Percentiles rank a stretch among this genome's conserved stretches.
Conservation (phyloP, 2,888 invertebrate genomes). For the Stictocephala bisonia region DNA sequence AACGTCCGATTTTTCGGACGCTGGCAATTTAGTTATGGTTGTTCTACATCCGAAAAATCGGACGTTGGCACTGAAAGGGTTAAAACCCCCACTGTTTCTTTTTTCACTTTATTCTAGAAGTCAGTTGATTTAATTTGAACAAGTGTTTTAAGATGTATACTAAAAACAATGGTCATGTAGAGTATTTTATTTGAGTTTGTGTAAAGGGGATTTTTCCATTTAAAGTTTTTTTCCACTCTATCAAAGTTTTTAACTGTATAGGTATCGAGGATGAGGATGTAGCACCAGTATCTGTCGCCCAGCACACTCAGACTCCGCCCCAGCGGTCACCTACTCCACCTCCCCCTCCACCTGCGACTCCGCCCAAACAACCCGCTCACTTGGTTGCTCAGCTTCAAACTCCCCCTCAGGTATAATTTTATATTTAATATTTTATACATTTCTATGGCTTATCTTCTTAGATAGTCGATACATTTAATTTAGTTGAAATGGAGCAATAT, state of each 20-base stretch:
- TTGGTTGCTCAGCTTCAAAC: constrained; percentile 61
- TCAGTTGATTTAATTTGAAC: no score
- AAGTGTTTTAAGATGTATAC: no score
- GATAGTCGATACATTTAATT: no score
- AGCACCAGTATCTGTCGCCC: constrained; percentile 59
- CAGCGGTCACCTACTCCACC: constrained; percentile 43
- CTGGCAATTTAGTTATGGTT: no score
- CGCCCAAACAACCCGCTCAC: constrained; percentile 51
- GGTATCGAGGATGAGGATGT: constrained; percentile 76
- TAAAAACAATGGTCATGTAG: neutral
- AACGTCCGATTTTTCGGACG: no score
- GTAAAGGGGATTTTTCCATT: neutral
- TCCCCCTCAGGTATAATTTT: constrained; percentile 52
- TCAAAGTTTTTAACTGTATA: no score
- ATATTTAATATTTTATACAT: neutral
- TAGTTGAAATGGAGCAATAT: no score
- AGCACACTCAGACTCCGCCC: constrained; percentile 41
- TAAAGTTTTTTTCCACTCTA: no score
- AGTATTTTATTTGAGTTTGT: neutral
- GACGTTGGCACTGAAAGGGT: no score
- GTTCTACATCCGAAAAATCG: no score
- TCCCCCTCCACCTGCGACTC: constrained; percentile 13
- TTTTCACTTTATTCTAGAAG: no score
- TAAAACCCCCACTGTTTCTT: no score
- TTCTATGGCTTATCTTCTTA: constrained; percentile 3